Evolutionary conservation across 2,797 vertebrate species (phyloP).

Genomic region (Chaetodon trifasciatus): DNA sequence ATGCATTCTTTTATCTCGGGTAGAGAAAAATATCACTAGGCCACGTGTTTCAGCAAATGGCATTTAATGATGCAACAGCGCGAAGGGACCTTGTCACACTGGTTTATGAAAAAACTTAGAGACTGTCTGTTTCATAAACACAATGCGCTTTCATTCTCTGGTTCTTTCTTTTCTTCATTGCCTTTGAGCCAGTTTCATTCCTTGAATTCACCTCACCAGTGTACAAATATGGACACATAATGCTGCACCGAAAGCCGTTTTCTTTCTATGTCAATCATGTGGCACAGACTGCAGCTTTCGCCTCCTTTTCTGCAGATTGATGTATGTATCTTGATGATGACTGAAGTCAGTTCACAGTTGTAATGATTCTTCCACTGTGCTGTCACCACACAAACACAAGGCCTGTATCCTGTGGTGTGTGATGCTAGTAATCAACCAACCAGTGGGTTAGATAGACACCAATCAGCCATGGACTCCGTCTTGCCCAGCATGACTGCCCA

Average conservation of each 20-base stretch:
- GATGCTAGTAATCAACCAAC: conserved; percentile 82
- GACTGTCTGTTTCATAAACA: background rate
- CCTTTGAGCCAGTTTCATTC: conserved; percentile 1
- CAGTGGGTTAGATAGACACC: conserved; percentile 81
- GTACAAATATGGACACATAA: background rate
- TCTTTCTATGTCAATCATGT: conserved; percentile 19
- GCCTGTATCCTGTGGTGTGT: conserved; percentile 62
- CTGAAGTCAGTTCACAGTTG: conserved; percentile 44
- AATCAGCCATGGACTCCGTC: conserved; percentile 79
- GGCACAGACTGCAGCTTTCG: conserved; percentile 22
- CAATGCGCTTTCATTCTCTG: background rate
- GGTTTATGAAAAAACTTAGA: conserved; percentile 25
- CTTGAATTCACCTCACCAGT: background rate
- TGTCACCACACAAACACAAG: conserved; percentile 70
- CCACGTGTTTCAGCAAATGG: conserved; percentile 33
- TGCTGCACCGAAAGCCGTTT: background rate
- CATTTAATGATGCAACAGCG: conserved; percentile 27
- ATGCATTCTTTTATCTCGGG: conserved; percentile 34
- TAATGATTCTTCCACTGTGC: conserved; percentile 58
- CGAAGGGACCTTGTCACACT: background rate
- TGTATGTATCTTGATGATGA: conserved; percentile 41
- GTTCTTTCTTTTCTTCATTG: background rate
- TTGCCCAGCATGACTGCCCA: conserved; percentile 73
- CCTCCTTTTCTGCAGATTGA: conserved; percentile 13
- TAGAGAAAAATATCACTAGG: conserved; percentile 15